Evolutionary conservation across 2,113 vertebrate genomes (phyloP).

Genomic region (Neomonachus schauinslandi): DNA sequence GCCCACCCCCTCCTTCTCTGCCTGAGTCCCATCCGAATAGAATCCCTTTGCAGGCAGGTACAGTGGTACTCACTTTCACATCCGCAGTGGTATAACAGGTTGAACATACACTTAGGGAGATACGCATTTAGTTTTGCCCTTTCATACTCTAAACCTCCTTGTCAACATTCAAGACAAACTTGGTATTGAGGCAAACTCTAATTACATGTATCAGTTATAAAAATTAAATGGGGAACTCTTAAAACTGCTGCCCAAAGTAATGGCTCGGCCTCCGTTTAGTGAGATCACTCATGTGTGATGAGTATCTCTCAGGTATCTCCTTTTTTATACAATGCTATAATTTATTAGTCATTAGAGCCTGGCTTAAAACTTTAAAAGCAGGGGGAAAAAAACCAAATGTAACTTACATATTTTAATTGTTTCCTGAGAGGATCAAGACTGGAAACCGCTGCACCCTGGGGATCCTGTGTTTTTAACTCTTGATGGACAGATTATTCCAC

Average conservation of each 20-base stretch:
- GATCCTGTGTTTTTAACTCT: conserved; percentile 96
- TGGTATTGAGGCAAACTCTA: background rate
- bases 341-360: background rate
- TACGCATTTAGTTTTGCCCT: background rate
- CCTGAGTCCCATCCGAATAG: background rate
- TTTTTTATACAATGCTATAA: background rate
- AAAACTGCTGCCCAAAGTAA: background rate
- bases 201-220: background rate
- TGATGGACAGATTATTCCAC: conserved; percentile 90
- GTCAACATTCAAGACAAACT: background rate
- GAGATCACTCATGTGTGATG: background rate
- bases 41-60: background rate
- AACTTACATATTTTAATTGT: conserved; percentile 68
- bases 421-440: conserved; percentile 94
- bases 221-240: conserved; percentile 36
- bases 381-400: conserved; percentile 12
- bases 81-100: background rate
- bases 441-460: conserved; percentile 94
- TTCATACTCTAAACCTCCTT: background rate
- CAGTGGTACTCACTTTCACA: background rate
- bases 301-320: background rate
- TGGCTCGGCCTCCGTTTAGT: background rate
- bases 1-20: background rate
- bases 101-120: background rate
- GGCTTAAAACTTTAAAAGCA: conserved; percentile 2